Conservation (phyloP, 2,888 invertebrate genomes). For the Schizotus pectinicornis region DNA sequence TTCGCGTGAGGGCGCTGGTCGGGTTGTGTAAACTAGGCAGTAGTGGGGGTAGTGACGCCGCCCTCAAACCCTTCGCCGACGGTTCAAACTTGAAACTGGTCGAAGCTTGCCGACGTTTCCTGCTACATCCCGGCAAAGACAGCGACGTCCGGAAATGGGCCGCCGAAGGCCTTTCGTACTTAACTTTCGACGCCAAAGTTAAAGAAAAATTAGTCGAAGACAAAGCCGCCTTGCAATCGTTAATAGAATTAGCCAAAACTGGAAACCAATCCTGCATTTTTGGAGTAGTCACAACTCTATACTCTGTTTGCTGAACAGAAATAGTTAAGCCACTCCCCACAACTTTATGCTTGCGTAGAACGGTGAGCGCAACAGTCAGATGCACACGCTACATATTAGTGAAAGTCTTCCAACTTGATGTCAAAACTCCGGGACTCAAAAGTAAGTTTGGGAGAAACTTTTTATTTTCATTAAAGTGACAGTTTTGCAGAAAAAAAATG, state of each 20-base stretch:
- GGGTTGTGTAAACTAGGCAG: slow-evolving; percentile 95
- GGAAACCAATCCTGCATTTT: slow-evolving; percentile 89
- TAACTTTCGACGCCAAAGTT: slow-evolving; percentile 97
- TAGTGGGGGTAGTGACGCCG: slow-evolving; percentile 93
- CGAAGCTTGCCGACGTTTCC: slow-evolving; percentile 90
- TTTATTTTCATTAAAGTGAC: too few relatives aligned
- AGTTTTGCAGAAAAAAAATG: too few relatives aligned
- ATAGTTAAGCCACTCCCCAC: too few relatives aligned
- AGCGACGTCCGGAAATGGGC: slow-evolving; percentile 94
- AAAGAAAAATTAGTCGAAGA: slow-evolving; percentile 96
- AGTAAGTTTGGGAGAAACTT: too few relatives aligned
- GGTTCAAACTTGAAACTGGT: slow-evolving; percentile 92
- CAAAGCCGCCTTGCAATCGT: slow-evolving; percentile 77
- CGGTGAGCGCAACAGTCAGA: too few relatives aligned
- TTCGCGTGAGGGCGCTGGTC: slow-evolving; percentile 83
- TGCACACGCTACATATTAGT: too few relatives aligned
- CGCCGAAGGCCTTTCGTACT: slow-evolving; percentile 93
- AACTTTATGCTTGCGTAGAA: too few relatives aligned
- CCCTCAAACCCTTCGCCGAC: slow-evolving; percentile 93
- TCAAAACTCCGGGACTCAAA: too few relatives aligned
- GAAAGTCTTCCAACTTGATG: too few relatives aligned
- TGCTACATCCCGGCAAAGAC: slow-evolving; percentile 74
- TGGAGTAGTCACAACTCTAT: slow-evolving; percentile 90
- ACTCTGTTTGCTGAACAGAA: too few relatives aligned
- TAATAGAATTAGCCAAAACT: slow-evolving; percentile 87